Evolutionary conservation across 2,888 invertebrate genomes (phyloP), one percentile per base, ranked within the genome.

Genomic region (Erebia palarica): DNA sequence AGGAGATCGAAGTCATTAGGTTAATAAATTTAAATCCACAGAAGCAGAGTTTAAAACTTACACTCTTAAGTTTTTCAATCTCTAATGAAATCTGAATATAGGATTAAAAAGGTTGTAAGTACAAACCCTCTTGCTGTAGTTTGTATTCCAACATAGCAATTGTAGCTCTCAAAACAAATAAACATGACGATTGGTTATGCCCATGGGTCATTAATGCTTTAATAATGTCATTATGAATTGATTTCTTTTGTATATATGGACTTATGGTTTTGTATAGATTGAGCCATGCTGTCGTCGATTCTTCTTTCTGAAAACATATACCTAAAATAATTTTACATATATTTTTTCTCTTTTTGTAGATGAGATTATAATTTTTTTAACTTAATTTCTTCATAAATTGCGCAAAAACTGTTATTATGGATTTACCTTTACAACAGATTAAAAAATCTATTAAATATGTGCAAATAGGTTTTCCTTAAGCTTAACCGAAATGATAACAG

Each of bases 221-320:
- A 0, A 75, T 68, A 4, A 87, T 73, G 13, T 80, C 75, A 3
- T 79, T 71, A 18, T 79, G 75, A 21, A 80, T 65, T 51, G 74
- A 74, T 68, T 65, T 69, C 36, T 73, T 71, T 44, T 75, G 75
- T 51, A 82, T n/a, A 60, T 74, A 78, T 80, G 14, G 66, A 27
- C 49, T 78, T 70, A 81, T 74, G 51, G 73, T 60, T 49, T 78
- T 76, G 71, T 86, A 88, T 14, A 85, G 69, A 16, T 65, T 79
- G 68, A 82, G 77, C 91, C 91, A 91, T 0, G 78, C 75, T 21
- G 77, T 73, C 7, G 82, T 82, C 44, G 86, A 76, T 36, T 75
- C 72, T 70, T 83, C 77, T 10, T 81, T 74, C 91, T 91, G n/a
- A 44, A 67, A 71, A 72, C 13, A 69, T 36, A 47, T 11, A n/a